phyloP scores from a whole-genome alignment of 2,888 invertebrate genomes.

The Eilema griseolum region DNA sequence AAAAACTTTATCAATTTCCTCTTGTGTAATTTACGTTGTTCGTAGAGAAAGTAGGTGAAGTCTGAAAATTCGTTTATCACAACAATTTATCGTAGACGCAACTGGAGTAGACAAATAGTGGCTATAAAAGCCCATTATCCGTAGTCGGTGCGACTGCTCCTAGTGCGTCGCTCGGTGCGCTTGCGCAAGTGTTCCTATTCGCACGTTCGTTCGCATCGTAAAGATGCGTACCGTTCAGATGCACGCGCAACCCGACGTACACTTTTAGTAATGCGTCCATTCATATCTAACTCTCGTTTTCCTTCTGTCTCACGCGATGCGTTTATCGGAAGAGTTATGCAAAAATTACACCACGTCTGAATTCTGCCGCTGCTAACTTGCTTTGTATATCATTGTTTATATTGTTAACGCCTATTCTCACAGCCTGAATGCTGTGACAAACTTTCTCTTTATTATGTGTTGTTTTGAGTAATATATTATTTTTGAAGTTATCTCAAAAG shows the following conservation, averaged over 20 bases:
- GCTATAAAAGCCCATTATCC: conserved; percentile 67
- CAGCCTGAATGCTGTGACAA: conserved; percentile 50
- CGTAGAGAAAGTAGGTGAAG: conserved; percentile 37
- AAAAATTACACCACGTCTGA: conserved; percentile 68
- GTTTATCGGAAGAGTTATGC: conserved; percentile 64
- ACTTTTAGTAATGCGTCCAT: conserved; percentile 50
- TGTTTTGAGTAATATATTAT: conserved; percentile 14
- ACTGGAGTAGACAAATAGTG: conserved; percentile 54
- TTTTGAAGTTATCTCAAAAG: neutral
- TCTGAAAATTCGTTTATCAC: conserved; percentile 56
- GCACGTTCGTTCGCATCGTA: conserved; percentile 64
- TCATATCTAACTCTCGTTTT: conserved; percentile 53
- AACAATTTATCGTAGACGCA: conserved; percentile 63
- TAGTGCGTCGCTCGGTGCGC: conserved; percentile 52
- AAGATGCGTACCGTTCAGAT: conserved; percentile 56
- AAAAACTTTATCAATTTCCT: conserved; percentile 4
- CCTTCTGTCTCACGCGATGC: conserved; percentile 60
- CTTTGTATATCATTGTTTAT: conserved; percentile 58
- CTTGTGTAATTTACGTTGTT: conserved; percentile 12
- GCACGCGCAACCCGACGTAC: conserved; percentile 46
- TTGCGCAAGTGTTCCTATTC: conserved; percentile 81
- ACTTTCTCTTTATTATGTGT: conserved; percentile 55
- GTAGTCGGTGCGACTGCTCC: conserved; percentile 39
- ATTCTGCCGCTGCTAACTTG: conserved; percentile 43
- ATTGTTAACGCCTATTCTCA: conserved; percentile 60